These are phyloP conservation scores for Muscicapa comitata DNA, from an alignment of 2,797 vertebrate species.

Conservation along the genomic window DNA sequence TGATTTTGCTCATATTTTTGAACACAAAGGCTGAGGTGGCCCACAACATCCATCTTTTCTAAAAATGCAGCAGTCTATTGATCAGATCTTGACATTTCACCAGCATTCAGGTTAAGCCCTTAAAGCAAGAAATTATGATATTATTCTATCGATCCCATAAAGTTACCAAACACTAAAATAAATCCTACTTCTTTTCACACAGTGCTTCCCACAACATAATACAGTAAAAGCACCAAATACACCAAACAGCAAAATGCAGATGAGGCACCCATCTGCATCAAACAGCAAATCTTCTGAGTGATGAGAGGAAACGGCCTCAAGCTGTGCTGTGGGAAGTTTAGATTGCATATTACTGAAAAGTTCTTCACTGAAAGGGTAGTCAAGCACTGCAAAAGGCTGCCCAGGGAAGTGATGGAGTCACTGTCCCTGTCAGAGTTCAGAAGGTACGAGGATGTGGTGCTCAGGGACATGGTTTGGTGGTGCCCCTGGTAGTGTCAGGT, in stretches of 20 bases:
- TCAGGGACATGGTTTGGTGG: neutral
- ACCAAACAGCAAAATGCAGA: neutral
- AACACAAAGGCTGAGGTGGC: neutral
- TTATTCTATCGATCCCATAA: neutral
- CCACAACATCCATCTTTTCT: neutral
- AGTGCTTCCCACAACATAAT: neutral
- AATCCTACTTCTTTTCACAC: neutral
- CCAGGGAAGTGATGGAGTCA: neutral
- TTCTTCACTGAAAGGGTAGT: neutral
- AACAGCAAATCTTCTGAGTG: neutral
- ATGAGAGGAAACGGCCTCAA: neutral
- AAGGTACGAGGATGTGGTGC: fast-evolving
- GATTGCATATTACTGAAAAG: neutral
- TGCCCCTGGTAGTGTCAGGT: neutral
- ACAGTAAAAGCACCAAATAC: neutral
- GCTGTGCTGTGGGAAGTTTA: neutral
- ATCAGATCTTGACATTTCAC: neutral
- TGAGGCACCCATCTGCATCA: neutral
- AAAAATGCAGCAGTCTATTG: neutral
- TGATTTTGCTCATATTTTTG: neutral
- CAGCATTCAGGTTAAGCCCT: neutral
- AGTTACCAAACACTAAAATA: neutral
- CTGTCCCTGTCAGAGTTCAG: neutral
- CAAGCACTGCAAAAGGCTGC: neutral
- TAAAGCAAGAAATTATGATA: neutral